These are phyloP conservation scores for Schizopygopsis pylzovi DNA, from an alignment of 2,797 vertebrate species.

Conservation along the genomic window DNA sequence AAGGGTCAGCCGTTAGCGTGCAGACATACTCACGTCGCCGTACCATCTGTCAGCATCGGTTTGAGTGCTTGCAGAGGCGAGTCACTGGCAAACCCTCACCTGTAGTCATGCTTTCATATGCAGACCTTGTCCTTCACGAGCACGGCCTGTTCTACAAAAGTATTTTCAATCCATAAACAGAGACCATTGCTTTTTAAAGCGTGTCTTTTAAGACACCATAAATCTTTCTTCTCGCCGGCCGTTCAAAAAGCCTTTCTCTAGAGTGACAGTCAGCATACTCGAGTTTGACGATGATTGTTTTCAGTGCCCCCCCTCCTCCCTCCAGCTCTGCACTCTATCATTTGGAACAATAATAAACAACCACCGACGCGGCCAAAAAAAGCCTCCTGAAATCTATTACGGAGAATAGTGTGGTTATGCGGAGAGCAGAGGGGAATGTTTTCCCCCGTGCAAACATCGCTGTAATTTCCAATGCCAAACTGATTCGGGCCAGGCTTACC, in stretches of 20 bases:
- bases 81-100: conserved; percentile 29
- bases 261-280: conserved; percentile 69
- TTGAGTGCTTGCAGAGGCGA: conserved; percentile 19
- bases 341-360: conserved; percentile 82
- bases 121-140: conserved; percentile 6
- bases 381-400: conserved; percentile 78
- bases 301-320: conserved; percentile 57
- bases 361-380: conserved; percentile 64
- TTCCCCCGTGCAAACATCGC: conserved; percentile 65
- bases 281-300: conserved; percentile 72
- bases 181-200: conserved; percentile 60
- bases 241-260: conserved; percentile 49
- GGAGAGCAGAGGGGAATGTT: conserved; percentile 51
- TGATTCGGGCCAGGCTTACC: conserved; percentile 78
- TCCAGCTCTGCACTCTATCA: conserved; percentile 78
- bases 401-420: conserved; percentile 72
- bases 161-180: conserved; percentile 48
- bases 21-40: neutral
- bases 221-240: conserved; percentile 65
- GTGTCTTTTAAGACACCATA: conserved; percentile 73
- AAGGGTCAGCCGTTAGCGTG: conserved; percentile 1
- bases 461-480: conserved; percentile 77
- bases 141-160: conserved; percentile 39
- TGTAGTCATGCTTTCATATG: conserved; percentile 28
- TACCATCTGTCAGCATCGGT: conserved; percentile 15